A percentile compares a stretch with the other conserved stretches of the same genome.
phyloP scores from a whole-genome alignment of 2,888 invertebrate genomes.

The Stramonita haemastoma region DNA sequence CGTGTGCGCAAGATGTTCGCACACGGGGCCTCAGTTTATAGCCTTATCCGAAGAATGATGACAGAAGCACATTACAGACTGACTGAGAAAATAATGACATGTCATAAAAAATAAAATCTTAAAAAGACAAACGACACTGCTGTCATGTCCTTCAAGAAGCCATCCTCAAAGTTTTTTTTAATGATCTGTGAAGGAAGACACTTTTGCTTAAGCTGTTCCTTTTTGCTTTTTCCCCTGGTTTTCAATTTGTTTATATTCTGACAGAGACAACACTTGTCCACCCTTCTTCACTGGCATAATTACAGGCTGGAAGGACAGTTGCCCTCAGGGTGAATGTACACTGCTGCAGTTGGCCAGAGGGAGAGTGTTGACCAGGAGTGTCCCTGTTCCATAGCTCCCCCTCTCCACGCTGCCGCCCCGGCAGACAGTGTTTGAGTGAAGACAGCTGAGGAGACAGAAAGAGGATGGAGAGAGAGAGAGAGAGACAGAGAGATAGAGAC shows the following conservation, averaged over 20 bases:
- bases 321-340: slow-evolving; percentile 25
- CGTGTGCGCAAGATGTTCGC: too few relatives aligned
- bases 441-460: neutral
- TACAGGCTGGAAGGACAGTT: slow-evolving; percentile 19
- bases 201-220: too few relatives aligned
- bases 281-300: slow-evolving; percentile 15
- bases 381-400: neutral
- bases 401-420: too few relatives aligned
- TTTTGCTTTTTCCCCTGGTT: too few relatives aligned
- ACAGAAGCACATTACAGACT: neutral
- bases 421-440: neutral
- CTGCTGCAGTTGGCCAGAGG: slow-evolving; percentile 11
- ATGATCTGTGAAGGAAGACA: too few relatives aligned
- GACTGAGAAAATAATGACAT: neutral
- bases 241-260: too few relatives aligned
- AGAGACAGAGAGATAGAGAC: neutral
- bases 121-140: neutral
- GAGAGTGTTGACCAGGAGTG: neutral
- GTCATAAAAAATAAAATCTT: neutral
- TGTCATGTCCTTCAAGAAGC: neutral
- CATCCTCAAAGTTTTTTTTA: too few relatives aligned
- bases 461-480: neutral
- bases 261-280: slow-evolving; percentile 7
- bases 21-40: too few relatives aligned
- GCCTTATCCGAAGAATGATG: neutral